Evolutionary conservation across 1,140 invertebrate genomes (phyloP), one percentile per base, ranked within the genome.

Genomic region (Bombus pyrosoma): DNA sequence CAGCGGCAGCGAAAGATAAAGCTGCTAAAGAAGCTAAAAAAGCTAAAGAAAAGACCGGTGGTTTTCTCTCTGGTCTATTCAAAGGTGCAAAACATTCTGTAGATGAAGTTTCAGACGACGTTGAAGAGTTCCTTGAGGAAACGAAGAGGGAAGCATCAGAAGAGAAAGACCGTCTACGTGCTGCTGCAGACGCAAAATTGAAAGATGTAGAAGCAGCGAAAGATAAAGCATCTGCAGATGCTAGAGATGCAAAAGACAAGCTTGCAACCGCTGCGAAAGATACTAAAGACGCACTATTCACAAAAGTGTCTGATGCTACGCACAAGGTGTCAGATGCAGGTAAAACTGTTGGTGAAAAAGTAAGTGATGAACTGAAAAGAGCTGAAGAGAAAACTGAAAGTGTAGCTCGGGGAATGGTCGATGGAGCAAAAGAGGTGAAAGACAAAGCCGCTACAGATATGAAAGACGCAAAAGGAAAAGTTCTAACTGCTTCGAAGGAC

Each of bases 21-120:
- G 37, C 78, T 5, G n/a, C 80, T 0, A 92, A 93, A 80, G 92
- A 92, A 76, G 83, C 86, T 1, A 93, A 93, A 12, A 94, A 92
- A 72, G 79, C 84, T 0, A 93, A 94, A 32, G 93, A 93, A 0
- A 95, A 94, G 83, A 32, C 83, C 1, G 66, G 73, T 18, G 86
- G 91, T 1, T 90, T 93, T n/a, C 69, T 93, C 0, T 90, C 92
- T 1, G 92, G 91, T 0, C 83, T 93, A 15, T 92, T 93, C 74
- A 92, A 92, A 28, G 87, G 91, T 9, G 85, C 85, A 0, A 93
- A 93, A 73, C 91, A 93, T 37, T 18, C 88, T 6, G 82, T 78
- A 5, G 91, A 93, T 37, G 90, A 90, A 64, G 68, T 89, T 15
- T 68, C 81, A 0, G 88, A 91, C 12, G 92, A 92, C 13, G 87